Conservation (phyloP, 2,797 vertebrate species). For the Danio choprae region DNA sequence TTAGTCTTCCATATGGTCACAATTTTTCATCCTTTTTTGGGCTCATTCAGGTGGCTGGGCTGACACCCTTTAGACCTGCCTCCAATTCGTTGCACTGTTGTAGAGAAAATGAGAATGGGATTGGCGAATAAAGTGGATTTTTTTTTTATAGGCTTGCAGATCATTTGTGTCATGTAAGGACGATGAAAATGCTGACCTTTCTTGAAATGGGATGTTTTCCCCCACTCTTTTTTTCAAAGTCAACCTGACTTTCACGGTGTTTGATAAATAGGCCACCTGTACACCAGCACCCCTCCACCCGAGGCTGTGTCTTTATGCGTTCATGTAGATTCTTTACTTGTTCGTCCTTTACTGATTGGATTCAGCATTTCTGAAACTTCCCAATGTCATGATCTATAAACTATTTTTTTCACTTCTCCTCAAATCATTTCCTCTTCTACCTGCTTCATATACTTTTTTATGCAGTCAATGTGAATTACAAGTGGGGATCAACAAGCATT, state of each 20-base stretch:
- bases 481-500: not conserved
- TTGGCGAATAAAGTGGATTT: slow-evolving; percentile 9
- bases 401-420: slow-evolving; percentile 4
- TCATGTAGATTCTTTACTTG: not conserved
- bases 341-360: not conserved
- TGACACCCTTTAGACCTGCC: not conserved
- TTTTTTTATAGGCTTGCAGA: slow-evolving; percentile 1
- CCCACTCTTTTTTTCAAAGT: slow-evolving; percentile 2
- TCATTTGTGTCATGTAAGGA: slow-evolving; percentile 1
- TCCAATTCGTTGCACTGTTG: not conserved
- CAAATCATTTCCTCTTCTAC: not conserved
- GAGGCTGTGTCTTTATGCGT: not conserved
- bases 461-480: not conserved
- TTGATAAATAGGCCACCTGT: slow-evolving; percentile 2
- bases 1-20: not conserved
- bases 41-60: slow-evolving; percentile 6
- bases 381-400: not conserved
- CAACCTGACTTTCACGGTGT: slow-evolving; percentile 4
- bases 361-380: not conserved
- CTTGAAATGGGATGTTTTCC: not conserved
- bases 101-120: slow-evolving; percentile 7
- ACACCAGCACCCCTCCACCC: not conserved
- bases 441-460: not conserved
- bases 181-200: slow-evolving; percentile 13
- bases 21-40: slow-evolving; percentile 6